Conservation (phyloP, 2,797 vertebrate genomes). For the Megaceryle alcyon region DNA sequence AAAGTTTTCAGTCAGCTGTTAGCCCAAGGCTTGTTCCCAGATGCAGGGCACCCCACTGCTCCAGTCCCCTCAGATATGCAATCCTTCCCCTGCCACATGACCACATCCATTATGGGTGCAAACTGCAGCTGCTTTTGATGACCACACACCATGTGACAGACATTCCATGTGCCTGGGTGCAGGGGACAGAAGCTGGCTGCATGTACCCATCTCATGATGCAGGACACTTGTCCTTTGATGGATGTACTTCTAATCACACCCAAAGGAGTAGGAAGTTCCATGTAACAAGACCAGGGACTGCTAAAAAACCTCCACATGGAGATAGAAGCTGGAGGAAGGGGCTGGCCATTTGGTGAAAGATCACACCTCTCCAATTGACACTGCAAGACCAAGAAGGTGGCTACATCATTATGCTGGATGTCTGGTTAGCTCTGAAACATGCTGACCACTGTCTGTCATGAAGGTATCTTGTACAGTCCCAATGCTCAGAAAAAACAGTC, state of each 20-base stretch:
- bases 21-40: not conserved
- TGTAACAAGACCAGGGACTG: not conserved
- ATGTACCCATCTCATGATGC: not conserved
- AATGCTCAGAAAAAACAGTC: not conserved
- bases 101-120: not conserved
- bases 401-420: too few relatives aligned
- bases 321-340: not conserved
- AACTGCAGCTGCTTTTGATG: not conserved
- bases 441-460: rapidly evolving
- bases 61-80: not conserved
- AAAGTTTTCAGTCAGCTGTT: not conserved
- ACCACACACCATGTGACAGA: rapidly evolving
- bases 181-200: not conserved
- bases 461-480: not conserved
- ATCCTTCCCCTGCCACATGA: not conserved
- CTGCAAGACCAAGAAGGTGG: not conserved
- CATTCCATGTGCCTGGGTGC: rapidly evolving
- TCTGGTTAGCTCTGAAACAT: not conserved
- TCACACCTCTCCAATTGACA: not conserved
- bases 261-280: not conserved
- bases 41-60: not conserved
- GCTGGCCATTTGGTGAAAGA: not conserved
- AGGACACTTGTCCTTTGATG: not conserved
- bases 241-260: not conserved
- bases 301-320: not conserved